Base-by-base conservation (phyloP, 2,888 invertebrate species). In the Amphipoea lucens region DNA sequence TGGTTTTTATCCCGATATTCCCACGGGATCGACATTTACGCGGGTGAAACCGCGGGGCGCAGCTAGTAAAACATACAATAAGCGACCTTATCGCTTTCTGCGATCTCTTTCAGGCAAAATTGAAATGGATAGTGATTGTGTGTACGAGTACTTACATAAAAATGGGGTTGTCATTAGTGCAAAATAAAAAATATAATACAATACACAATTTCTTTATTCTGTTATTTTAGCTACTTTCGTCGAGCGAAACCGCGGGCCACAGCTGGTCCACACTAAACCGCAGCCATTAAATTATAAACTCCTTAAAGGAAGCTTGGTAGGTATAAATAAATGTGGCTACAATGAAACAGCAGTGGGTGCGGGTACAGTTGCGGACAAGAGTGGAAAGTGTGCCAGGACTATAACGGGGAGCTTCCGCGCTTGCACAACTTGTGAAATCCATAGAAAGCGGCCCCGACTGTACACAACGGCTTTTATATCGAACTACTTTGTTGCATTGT, bases 371-470 rank as follows among this genome's bases (percentile, higher is more conserved):
- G 82, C 74, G 60, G 60, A 87, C 93, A 94, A 93, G 89, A 91
- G 88, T 91, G 89, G 94, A 95, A 95, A 95, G 95, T 94, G 92
- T 92, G 94, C 89, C 94, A 93, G 90, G 91, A 90, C 91, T 84
- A 88, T 89, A 87, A 84, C 83, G 85, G 80, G 84, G 83, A 84
- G 85, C 83, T 88, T 87, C 85, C 82, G 84, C 73, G 80, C 78
- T 85, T 87, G 76, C 87, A 81, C 83, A 83, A 80, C 82, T 86
- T 81, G 85, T 84, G 91, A 90, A 90, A 91, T 85, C 85, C 69
- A 81, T 92, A 92, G 94, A 94, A 94, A 94, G 94, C 78, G 81
- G 63, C 40, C 70, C 70, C 80, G 78, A 81, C 73, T 70, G 87
- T 85, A 88, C 76, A 76, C 45, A 79, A 66, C 75, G 60, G 81